Percentiles rank a stretch among this genome's conserved stretches.
phyloP scores from a whole-genome alignment of 2,797 vertebrate species.

The Tamandua tetradactyla region DNA sequence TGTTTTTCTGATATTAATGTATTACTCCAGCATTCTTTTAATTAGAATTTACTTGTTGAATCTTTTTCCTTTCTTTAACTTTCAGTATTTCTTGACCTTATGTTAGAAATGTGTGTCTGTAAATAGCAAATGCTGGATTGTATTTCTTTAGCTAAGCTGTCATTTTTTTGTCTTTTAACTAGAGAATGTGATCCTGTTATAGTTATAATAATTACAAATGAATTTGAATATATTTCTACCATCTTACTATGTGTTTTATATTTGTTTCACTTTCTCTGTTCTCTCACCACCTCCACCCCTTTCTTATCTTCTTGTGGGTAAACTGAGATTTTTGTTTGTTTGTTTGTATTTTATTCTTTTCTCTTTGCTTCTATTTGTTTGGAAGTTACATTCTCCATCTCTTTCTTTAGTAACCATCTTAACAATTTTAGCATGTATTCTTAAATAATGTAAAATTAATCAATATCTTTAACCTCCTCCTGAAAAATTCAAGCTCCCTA shows the following conservation, averaged over 20 bases:
- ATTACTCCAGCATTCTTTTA: conserved; percentile 18
- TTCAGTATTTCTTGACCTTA: not conserved
- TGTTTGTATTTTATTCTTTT: not conserved
- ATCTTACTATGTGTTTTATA: not conserved
- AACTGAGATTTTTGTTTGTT: not conserved
- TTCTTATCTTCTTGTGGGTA: not conserved
- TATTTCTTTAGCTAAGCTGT: conserved; percentile 15
- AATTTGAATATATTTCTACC: not conserved
- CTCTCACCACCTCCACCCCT: not conserved
- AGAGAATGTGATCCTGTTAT: not conserved
- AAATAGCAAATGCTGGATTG: not conserved
- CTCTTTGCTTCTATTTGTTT: not conserved
- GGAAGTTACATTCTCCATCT: not conserved
- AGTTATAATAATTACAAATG: not conserved
- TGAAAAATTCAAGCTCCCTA: conserved; percentile 14
- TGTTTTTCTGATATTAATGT: not conserved
- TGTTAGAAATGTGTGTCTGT: not conserved
- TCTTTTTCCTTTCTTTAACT: not conserved
- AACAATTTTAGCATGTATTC: conserved; percentile 3
- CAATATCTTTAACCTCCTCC: not conserved
- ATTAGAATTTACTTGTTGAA: not conserved
- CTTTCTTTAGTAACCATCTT: not conserved
- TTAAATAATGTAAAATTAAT: conserved; percentile 13
- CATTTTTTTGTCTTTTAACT: not conserved
- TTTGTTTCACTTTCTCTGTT: not conserved